These are phyloP conservation scores for Anguilla japonica DNA, from an alignment of 2,113 vertebrate genomes.

Conservation along the genomic window DNA sequence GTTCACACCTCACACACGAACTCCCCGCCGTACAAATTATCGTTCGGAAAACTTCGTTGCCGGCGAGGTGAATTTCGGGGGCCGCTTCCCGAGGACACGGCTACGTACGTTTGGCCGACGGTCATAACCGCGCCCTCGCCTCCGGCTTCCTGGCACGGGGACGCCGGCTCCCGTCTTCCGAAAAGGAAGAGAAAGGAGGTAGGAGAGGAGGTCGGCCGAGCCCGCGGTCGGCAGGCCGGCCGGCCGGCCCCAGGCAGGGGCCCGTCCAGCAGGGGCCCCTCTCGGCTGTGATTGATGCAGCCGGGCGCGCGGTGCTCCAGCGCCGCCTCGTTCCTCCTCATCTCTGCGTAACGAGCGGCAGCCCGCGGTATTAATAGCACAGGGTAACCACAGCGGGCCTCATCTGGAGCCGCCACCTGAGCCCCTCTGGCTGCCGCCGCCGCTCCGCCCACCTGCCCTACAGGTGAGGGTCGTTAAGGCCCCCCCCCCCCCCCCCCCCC, in stretches of 20 bases:
- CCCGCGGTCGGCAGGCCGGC: neutral
- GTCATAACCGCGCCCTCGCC: neutral
- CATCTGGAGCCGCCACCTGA: neutral
- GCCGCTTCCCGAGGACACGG: neutral
- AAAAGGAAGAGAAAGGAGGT: slow-evolving; percentile 5
- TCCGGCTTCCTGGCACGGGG: neutral
- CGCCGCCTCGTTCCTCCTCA: neutral
- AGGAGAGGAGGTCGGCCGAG: neutral
- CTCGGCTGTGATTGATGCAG: neutral
- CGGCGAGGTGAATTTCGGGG: neutral
- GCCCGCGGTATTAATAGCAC: neutral
- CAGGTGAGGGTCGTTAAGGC: neutral
- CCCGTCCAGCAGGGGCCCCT: neutral
- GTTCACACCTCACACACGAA: neutral
- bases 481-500: too few relatives aligned
- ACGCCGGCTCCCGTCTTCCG: neutral
- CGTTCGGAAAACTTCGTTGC: neutral
- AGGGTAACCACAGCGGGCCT: neutral
- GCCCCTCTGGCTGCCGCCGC: neutral
- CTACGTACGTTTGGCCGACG: neutral
- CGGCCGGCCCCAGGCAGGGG: neutral
- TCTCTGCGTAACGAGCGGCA: neutral
- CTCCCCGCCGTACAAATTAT: neutral
- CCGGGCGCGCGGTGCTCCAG: neutral
- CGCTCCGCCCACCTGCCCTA: neutral